Conservation (phyloP, 2,113 vertebrate species). For the Stigmatopora nigra region DNA sequence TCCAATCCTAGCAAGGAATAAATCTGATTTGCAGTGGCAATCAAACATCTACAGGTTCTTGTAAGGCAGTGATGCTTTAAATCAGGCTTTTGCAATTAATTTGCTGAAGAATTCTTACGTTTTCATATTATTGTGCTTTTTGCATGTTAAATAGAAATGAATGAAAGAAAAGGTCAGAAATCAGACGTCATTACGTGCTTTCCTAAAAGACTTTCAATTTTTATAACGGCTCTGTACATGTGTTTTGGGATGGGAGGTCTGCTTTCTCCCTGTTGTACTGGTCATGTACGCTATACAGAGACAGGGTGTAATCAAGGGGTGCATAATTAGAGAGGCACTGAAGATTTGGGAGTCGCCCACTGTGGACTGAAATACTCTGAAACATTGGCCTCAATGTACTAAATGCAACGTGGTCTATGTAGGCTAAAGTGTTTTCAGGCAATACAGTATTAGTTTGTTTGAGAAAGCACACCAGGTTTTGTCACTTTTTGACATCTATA, state of each 20-base stretch:
- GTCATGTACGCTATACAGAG: conserved; percentile 30
- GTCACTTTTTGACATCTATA: background rate
- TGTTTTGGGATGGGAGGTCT: conserved; percentile 50
- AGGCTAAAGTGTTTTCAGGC: background rate
- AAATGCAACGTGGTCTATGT: conserved; percentile 8
- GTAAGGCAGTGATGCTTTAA: too few species aligned
- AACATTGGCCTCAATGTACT: conserved; percentile 27
- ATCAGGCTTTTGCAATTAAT: too few species aligned
- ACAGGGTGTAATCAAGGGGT: conserved; percentile 60
- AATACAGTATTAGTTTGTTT: background rate
- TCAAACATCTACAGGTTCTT: too few species aligned
- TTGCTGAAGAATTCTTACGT: too few species aligned
- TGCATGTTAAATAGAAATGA: too few species aligned
- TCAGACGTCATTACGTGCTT: conserved; percentile 24
- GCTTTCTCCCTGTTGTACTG: conserved; percentile 31
- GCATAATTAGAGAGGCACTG: conserved; percentile 62
- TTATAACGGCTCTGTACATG: conserved; percentile 43
- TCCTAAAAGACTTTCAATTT: conserved; percentile 28
- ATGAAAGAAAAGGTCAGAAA: conserved; percentile 14
- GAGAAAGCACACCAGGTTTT: background rate
- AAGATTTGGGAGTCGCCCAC: conserved; percentile 55
- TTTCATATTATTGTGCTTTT: too few species aligned
- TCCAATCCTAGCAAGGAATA: too few species aligned
- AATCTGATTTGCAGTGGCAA: too few species aligned
- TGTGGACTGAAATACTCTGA: conserved; percentile 57